A percentile compares a stretch with the other conserved stretches of the same genome.
Conservation (phyloP, 2,797 vertebrate species). For the Oreortyx pictus region DNA sequence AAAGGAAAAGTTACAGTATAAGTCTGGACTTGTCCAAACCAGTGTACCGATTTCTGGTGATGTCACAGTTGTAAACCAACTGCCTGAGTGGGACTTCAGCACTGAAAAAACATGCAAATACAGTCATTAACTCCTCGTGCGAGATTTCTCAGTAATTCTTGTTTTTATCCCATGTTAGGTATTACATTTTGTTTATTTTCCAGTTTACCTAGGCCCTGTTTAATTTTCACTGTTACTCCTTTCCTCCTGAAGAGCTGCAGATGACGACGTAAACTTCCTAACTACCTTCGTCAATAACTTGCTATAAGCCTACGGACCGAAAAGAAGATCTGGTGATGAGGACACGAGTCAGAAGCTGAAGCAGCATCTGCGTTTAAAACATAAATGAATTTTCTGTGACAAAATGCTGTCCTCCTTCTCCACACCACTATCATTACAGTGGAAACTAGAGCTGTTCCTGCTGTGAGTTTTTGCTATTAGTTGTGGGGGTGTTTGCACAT, state of each 20-base stretch:
- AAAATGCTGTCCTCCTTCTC: background rate
- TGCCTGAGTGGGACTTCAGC: slow-evolving; percentile 55
- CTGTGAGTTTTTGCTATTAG: slow-evolving; percentile 51
- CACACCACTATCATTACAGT: background rate
- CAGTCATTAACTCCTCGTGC: slow-evolving; percentile 1
- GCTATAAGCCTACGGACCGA: background rate
- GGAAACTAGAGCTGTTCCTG: slow-evolving; percentile 46
- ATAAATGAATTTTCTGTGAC: background rate
- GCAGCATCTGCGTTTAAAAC: slow-evolving; percentile 34
- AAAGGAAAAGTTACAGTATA: slow-evolving; percentile 40
- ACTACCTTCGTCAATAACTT: background rate
- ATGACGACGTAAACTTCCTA: background rate
- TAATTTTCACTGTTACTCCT: background rate
- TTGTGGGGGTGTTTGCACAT: slow-evolving; percentile 29
- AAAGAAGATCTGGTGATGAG: slow-evolving; percentile 30
- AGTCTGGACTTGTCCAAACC: slow-evolving; percentile 66
- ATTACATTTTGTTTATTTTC: background rate
- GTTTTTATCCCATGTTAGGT: slow-evolving; percentile 6
- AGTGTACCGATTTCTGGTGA: slow-evolving; percentile 46
- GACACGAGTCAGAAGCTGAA: slow-evolving; percentile 54
- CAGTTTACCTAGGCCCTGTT: slow-evolving; percentile 44
- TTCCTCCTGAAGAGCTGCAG: background rate
- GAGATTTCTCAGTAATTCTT: background rate
- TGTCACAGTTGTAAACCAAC: slow-evolving; percentile 43
- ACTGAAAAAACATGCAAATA: slow-evolving; percentile 67